Evolutionary conservation across 2,888 invertebrate species (phyloP), one percentile per base, ranked within the genome.

Genomic region (Dinocampus coccinellae): DNA sequence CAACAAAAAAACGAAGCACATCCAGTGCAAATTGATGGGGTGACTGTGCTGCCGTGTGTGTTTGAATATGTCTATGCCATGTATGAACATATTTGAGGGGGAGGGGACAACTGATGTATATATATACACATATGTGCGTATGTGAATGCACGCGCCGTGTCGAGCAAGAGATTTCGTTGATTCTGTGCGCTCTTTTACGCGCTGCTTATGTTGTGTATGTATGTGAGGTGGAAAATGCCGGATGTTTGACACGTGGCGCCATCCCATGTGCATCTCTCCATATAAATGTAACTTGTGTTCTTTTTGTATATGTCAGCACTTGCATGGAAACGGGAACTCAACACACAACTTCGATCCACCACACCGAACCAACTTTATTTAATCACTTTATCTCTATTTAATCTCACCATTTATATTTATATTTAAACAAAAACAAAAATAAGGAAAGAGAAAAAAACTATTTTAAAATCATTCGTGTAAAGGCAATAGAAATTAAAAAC

Each of bases 181-280:
- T 34, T 34, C 74, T 76, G 76, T 75, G 72, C 76, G 76, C 76
- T 75, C 74, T 76, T 72, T 75, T 73, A 72, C 73, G 75, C 69
- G 66, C 68, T 67, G n/a, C n/a, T n/a, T n/a, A n/a, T n/a, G n/a
- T n/a, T n/a, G n/a, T n/a, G n/a, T n/a, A n/a, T n/a, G n/a, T 70
- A 52, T 72, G 69, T 72, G 73, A 70, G 66, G 73, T 53, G 71
- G 76, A 76, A 76, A 77, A 76, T 75, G 75, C 75, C 75, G 76
- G 74, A 73, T 74, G 73, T 73, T 74, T 76, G 83, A 82, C 82
- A 79, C 80, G 84, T 85, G 83, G 85, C 85, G 86, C 85, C 84
- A 83, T 83, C 85, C 73, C 78, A 77, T 77, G 78, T 79, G 77
- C 78, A 75, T 71, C 65, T 58, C 52, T 33, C 24, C 76, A 75